Evolutionary conservation across 2,888 invertebrate species (phyloP), one percentile per base, ranked within the genome.

Genomic region (Lapara coniferarum): DNA sequence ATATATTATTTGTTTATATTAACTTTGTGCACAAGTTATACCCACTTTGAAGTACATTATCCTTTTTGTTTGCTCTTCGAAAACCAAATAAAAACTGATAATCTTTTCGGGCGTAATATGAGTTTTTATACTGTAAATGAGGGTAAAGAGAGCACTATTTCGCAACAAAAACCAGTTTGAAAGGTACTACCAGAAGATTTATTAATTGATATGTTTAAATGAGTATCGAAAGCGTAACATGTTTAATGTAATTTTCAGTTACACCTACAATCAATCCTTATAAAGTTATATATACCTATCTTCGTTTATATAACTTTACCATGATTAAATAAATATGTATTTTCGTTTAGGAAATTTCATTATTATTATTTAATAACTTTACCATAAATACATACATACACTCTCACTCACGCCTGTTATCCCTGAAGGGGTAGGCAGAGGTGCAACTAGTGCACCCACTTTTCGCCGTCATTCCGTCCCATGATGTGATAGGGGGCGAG

Each of bases 131-230:
- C 10, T 10, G 8, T 19, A 55, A 55, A 55, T 55, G 55, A 59
- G 59, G 44, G n/a, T 37, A 37, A 59, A 59, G n/a, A n/a, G 44
- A 37, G 14, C 30, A 44, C 4, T 49, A 46, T 63, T 63, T 57
- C 63, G 19, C 19, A 63, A 63, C 10, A 10, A 63, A 55, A 55
- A 55, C 55, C 55, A 19, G 57, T 57, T 57, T 5, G 13, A 57
- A 57, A 14, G 2, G 8, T 14, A 13, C 13, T 8, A 19, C 3
- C 57, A 13, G 3, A 12, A 37, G 5, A 19, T 12, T 12, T 25
- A 37, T 57, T 57, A 37, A 2, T 10, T 30, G 10, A 25, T 13
- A 57, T 30, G 30, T 57, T 30, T 14, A 37, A 57, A 37, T 57
- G 14, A 57, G 30, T 14, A 51, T 14, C 10, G 51, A 5, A 12